Base-by-base conservation (phyloP, 2,888 invertebrate species). In the Acanthosepion esculentum region DNA sequence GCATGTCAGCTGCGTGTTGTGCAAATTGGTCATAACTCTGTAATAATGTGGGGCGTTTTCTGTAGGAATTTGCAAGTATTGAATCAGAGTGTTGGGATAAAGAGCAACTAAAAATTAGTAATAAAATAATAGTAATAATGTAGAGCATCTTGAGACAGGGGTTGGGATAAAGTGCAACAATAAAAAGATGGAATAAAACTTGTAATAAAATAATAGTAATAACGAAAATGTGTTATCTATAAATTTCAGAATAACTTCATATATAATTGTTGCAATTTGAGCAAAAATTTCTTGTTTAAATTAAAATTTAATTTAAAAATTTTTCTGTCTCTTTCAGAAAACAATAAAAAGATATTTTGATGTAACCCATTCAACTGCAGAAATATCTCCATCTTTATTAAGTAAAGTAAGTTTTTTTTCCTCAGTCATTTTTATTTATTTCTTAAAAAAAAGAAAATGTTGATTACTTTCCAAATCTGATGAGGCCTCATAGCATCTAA, bases 331-430 rank as follows among this genome's bases (percentile, higher is more conserved):
- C 50, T 96, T 96, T 53, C 98, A 99, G 99, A 98, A 98, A 98
- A 99, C 99, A 0, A 97, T 99, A 94, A 98, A 98, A 95, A 98
- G 99, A 95, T 99, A 99, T 97, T 99, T 99, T 97, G 99, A 99
- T 98, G 98, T 98, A n/a, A 98, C 99, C 15, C 98, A 98, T 97
- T 98, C 99, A 6, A 99, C 99, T n/a, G 99, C 98, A 59, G 98
- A 99, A 97, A 98, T 99, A 94, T 98, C 98, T 41, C 99, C 99
- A 15, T 99, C 99, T 26, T 98, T 98, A 94, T 98, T 99, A 93
- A 99, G 99, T 97, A 99, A 99, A 98, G 98, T 99, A 96, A 95
- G 95, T 94, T 50, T 48, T 48, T 33, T 12, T 33, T 78, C 33
- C 3, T n/a, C n/a, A 12, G n/a, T 78, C 5, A 33, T n/a, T 33